A percentile compares a stretch with the other conserved stretches of the same genome.
These are phyloP conservation scores for Catocala sponsa DNA, from an alignment of 2,888 invertebrate genomes.

Conservation along the genomic window DNA sequence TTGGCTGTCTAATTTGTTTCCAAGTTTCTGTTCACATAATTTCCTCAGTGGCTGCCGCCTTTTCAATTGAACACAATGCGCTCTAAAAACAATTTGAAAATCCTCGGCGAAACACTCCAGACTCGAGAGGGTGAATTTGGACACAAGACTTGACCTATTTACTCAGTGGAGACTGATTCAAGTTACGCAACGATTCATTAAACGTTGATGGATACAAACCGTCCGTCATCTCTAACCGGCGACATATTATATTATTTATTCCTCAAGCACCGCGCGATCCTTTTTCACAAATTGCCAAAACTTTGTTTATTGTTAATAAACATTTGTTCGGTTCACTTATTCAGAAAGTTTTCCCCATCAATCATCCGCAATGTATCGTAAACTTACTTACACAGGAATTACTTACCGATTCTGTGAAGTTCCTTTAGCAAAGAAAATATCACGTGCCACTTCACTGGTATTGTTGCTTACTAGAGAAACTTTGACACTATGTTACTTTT, in stretches of 20 bases:
- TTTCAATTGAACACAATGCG: conserved; percentile 69
- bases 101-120: conserved; percentile 23
- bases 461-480: conserved; percentile 43
- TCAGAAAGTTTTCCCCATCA: conserved; percentile 43
- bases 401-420: conserved; percentile 54
- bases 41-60: conserved; percentile 62
- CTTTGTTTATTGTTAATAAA: conserved; percentile 47
- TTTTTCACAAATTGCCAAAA: conserved; percentile 37
- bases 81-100: conserved; percentile 53
- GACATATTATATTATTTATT: conserved; percentile 33
- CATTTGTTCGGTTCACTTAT: conserved; percentile 39
- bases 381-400: conserved; percentile 41
- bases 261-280: conserved; percentile 18
- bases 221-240: conserved; percentile 45
- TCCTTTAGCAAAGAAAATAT: conserved; percentile 44
- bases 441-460: conserved; percentile 61
- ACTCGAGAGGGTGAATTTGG: conserved; percentile 38
- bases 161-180: conserved; percentile 50
- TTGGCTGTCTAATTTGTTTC: conserved; percentile 70
- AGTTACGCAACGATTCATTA: conserved; percentile 57
- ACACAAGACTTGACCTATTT: conserved; percentile 56
- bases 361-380: conserved; percentile 49
- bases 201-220: conserved; percentile 40
- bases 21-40: conserved; percentile 72
- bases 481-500: conserved; percentile 48